A percentile compares a stretch with the other conserved stretches of the same genome.
Conservation (phyloP, 1,140 invertebrate species). For the Drosophila lacertosa region DNA sequence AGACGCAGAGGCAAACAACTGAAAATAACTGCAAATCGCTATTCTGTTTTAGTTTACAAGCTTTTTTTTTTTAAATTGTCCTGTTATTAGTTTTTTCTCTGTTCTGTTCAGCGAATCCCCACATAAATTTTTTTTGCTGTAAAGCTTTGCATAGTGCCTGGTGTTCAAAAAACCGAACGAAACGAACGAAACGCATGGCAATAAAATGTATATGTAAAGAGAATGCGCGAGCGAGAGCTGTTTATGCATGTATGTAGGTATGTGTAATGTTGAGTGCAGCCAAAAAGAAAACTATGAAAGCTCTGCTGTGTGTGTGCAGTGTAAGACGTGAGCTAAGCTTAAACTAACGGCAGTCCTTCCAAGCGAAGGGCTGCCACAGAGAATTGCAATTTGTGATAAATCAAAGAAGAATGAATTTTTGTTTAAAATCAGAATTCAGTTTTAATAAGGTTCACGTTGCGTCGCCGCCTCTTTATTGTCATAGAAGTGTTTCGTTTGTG, state of each 20-base stretch:
- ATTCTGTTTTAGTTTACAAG: constrained; percentile 18
- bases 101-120: constrained; percentile 8
- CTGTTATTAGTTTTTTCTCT: constrained; percentile 23
- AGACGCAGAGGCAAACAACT: constrained; percentile 43
- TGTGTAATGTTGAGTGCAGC: neutral
- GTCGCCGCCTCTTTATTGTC: constrained; percentile 26
- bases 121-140: constrained; percentile 11
- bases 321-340: constrained; percentile 11
- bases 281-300: neutral
- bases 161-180: constrained; percentile 16
- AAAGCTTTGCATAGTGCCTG: constrained; percentile 21
- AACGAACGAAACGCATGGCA: constrained; percentile 20
- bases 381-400: constrained; percentile 44
- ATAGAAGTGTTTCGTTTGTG: constrained; percentile 24
- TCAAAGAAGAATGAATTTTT: constrained; percentile 9
- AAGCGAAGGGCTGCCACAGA: neutral
- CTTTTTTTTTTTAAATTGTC: constrained; percentile 19
- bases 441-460: constrained; percentile 6
- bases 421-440: neutral
- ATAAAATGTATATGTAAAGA: too few relatives aligned
- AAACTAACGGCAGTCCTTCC: constrained; percentile 3
- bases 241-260: neutral
- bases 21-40: constrained; percentile 25
- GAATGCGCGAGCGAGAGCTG: neutral
- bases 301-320: constrained; percentile 20